Base-by-base conservation (phyloP, 2,797 vertebrate genomes). In the Pantherophis vulpinus region DNA sequence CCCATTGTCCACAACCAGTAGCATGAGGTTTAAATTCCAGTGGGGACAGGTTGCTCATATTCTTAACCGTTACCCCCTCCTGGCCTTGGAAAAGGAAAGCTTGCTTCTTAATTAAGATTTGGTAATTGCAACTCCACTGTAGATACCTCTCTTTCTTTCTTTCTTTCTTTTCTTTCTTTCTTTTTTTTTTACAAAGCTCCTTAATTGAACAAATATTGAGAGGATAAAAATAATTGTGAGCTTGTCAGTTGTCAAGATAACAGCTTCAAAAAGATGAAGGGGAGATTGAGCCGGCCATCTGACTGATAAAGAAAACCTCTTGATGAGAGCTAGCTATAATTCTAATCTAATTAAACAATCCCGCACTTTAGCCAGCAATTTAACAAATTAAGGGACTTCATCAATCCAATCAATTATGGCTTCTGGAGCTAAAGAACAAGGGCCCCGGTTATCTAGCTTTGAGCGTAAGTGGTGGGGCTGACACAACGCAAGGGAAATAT, bases 371-470 rank as follows among this genome's bases (percentile, higher is more conserved):
- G 61, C n/a, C 58, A 54, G 42, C 58, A 32, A 86, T 92, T 47
- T 37, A 61, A 60, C 47, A 59, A 90, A 54, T 55, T 79, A 89
- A 61, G 13, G 56, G 83, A 37, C 55, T 86, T n/a, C 70, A 86
- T 89, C 92, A 92, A 70, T 83, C 87, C 92, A 63, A 90, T 63
- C 74, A 83, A 86, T 93, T 93, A 93, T 23, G 4, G 79, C 14
- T 11, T 86, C 47, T 87, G 66, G 60, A 3, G 27, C 13, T 47
- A 90, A 93, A 47, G 20, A 2, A 70, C 27, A 29, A 59, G 14
- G 14, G 14, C 0, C 66, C 54, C 18, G 12, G 6, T 87, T 93
- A 63, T 70, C 60, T 14, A 47, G 13, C 2, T 27, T 25, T 32
- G 32, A 55, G 61, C 29, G 11, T 23, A 51, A 70, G 60, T 89